These are phyloP conservation scores for Homarus gammarus DNA, from an alignment of 2,888 invertebrate genomes.

Conservation along the genomic window DNA sequence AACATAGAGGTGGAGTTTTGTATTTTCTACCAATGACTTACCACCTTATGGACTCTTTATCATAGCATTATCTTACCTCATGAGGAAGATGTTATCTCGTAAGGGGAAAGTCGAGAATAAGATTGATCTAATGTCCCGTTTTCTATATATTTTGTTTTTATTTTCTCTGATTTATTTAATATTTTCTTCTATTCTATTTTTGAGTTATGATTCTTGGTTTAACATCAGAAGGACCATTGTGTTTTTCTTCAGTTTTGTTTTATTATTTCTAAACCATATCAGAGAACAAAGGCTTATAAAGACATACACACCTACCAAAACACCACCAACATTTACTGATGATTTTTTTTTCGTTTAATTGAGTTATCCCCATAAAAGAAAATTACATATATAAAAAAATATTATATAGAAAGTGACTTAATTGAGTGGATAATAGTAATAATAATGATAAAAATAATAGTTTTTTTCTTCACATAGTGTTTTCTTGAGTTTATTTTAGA, in stretches of 20 bases:
- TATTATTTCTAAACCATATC: background rate
- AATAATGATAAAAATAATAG: too few species aligned
- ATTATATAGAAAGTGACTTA: constrained; percentile 7
- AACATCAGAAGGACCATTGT: background rate
- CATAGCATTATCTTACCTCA: background rate
- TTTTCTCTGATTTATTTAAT: background rate
- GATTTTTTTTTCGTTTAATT: constrained; percentile 36
- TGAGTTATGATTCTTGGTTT: constrained; percentile 14
- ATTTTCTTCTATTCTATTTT: too few species aligned
- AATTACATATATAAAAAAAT: constrained; percentile 20
- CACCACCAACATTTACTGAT: too few species aligned
- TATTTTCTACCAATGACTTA: background rate
- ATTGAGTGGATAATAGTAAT: constrained; percentile 17
- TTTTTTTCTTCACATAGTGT: background rate
- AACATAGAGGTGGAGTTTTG: background rate
- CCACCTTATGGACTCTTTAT: background rate
- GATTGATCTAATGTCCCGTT: too few species aligned
- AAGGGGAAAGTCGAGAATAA: too few species aligned
- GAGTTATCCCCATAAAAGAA: constrained; percentile 53
- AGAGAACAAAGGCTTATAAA: constrained; percentile 26
- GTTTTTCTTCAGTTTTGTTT: background rate
- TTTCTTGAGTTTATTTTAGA: background rate
- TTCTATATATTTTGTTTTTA: background rate
- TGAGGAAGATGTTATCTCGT: background rate
- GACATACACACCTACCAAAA: too few species aligned